phyloP scores from a whole-genome alignment of 2,888 invertebrate genomes.

The Unio pictorum region DNA sequence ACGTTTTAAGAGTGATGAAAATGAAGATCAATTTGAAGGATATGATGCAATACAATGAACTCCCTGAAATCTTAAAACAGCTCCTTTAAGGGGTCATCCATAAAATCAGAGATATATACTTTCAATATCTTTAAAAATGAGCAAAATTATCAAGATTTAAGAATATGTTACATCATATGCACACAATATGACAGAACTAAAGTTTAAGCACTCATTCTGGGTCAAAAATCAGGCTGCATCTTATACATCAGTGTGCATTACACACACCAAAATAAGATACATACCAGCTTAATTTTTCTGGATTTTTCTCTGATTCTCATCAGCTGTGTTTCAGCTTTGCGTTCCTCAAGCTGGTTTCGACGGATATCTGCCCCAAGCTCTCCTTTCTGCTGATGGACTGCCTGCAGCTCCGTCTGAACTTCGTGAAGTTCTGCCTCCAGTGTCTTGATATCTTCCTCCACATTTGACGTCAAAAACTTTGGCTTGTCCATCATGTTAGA shows the following conservation, averaged over 20 bases:
- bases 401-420: conserved; percentile 22
- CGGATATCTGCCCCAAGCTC: conserved; percentile 35
- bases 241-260: background rate
- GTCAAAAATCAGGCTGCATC: no score
- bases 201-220: no score
- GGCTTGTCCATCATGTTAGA: conserved; percentile 54
- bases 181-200: no score
- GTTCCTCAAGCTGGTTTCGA: conserved; percentile 50
- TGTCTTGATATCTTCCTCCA: conserved; percentile 61
- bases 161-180: no score
- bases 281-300: conserved; percentile 40
- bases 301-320: conserved; percentile 54
- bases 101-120: no score
- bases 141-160: no score
- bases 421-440: conserved; percentile 23
- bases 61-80: no score
- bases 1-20: no score
- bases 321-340: conserved; percentile 49
- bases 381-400: conserved; percentile 18
- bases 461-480: conserved; percentile 58
- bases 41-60: no score
- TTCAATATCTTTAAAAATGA: no score
- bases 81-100: no score
- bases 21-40: no score
- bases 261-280: conserved; percentile 1